Percentiles rank a stretch among this genome's conserved stretches.
Evolutionary conservation across 2,113 vertebrate genomes (phyloP).

Genomic region (Potamarius usumacintae): DNA sequence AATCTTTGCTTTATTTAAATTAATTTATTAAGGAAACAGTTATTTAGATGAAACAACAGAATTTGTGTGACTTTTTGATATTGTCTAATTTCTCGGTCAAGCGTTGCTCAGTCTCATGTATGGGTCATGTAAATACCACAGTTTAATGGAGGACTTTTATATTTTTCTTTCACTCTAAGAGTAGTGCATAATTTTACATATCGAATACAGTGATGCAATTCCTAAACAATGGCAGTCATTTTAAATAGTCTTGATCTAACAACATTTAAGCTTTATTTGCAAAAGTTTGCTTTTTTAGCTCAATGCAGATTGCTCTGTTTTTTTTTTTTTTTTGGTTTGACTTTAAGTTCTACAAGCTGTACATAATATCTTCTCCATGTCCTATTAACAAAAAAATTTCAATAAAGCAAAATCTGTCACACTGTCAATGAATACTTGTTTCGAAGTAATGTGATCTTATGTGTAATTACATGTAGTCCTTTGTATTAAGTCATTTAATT

Average conservation of each 20-base stretch:
- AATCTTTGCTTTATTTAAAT: slow-evolving; percentile 60
- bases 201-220: slow-evolving; percentile 32
- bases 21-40: slow-evolving; percentile 39
- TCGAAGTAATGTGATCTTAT: background rate
- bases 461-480: background rate
- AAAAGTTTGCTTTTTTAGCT: slow-evolving; percentile 57
- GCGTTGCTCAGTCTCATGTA: slow-evolving; percentile 38
- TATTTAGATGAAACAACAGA: slow-evolving; percentile 35
- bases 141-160: slow-evolving; percentile 57
- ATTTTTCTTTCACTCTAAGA: slow-evolving; percentile 63
- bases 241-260: slow-evolving; percentile 51
- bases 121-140: slow-evolving; percentile 65
- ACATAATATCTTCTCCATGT: slow-evolving; percentile 66
- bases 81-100: slow-evolving; percentile 44
- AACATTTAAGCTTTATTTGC: slow-evolving; percentile 58
- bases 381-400: slow-evolving; percentile 71
- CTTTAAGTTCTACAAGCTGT: slow-evolving; percentile 65
- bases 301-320: slow-evolving; percentile 47
- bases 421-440: slow-evolving; percentile 45
- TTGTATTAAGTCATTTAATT: background rate
- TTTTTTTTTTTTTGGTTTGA: slow-evolving; percentile 43
- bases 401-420: slow-evolving; percentile 65
- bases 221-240: slow-evolving; percentile 56
- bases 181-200: slow-evolving; percentile 59
- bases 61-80: slow-evolving; percentile 42